phyloP scores from a whole-genome alignment of 2,113 vertebrate genomes.

The Herpetotheres cachinnans region DNA sequence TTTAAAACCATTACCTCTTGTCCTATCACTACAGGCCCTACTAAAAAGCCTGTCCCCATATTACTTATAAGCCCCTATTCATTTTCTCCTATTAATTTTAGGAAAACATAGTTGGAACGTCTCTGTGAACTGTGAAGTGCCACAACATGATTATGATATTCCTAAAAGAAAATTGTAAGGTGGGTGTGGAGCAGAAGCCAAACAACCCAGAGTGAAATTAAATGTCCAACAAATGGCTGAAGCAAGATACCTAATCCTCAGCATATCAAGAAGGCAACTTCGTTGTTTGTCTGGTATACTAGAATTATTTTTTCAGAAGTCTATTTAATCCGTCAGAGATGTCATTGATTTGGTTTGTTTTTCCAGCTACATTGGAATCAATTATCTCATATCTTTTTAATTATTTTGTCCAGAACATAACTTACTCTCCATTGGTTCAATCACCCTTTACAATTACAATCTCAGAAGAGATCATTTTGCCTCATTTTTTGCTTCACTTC shows the following conservation, averaged over 20 bases:
- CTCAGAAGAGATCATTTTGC: not conserved
- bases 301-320: not conserved
- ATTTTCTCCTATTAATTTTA: not conserved
- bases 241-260: not conserved
- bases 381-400: not conserved
- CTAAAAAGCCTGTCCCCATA: not conserved
- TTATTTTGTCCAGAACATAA: not conserved
- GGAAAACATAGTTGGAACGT: not conserved
- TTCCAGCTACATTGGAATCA: not conserved
- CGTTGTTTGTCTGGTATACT: not conserved
- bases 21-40: not conserved
- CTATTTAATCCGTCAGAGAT: not conserved
- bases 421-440: not conserved
- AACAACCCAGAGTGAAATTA: not conserved
- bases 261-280: not conserved
- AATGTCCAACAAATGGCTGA: not conserved
- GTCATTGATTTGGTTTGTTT: not conserved
- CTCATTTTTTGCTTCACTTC: not conserved
- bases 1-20: not conserved
- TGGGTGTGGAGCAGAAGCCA: not conserved
- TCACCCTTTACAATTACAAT: not conserved
- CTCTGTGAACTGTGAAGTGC: not conserved
- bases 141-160: not conserved
- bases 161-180: not conserved
- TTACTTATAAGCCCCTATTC: not conserved